Base-by-base conservation (phyloP, 2,797 vertebrate genomes). In the Brachyrhaphis roseni region DNA sequence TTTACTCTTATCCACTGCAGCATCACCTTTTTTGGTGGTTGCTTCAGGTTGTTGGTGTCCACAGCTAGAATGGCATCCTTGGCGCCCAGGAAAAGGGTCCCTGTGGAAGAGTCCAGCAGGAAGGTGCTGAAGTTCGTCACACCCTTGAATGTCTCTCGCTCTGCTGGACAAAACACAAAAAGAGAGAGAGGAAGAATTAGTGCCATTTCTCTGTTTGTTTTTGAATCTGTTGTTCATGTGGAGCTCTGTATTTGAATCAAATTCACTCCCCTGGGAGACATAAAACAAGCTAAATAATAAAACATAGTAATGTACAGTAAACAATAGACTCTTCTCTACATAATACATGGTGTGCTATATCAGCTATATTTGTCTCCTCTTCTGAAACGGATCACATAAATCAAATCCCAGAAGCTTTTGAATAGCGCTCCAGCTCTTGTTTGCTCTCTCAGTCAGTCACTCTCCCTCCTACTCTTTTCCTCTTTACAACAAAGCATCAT, bases 61-160 rank as follows among this genome's bases (percentile, higher is more conserved):
- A 97, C 91, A 2, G 95, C 94, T 77, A 97, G 79, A 81, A 98
- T 94, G 80, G 96, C 89, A 15, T 97, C 95, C 36, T 85, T 94
- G 66, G 95, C 97, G 0, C 97, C 97, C 20, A 97, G 90, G 68
- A 96, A 97, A 15, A 98, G 94, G 5, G 80, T 92, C 26, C 93
- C 95, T 0, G 94, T 90, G 1, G 83, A 77, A 4, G 71, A 87
- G 84, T 97, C 92, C 91, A 97, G 85, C 5, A 97, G 94, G 78
- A 97, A 95, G 68, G 95, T 94, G 87, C 95, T 97, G 86, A 96
- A 95, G 92, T 97, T 96, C 79, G 90, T 82, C 46, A 89, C 88
- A 0, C 73, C 82, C 0, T 51, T 41, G 3, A 97, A 95, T 11
- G 51, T 88, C 23, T 83, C 76, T 2, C 86, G 90, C 43, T 92